Percentiles rank a stretch among this genome's conserved stretches.
These are phyloP conservation scores for Lerema accius DNA, from an alignment of 1,140 invertebrate genomes.

Conservation along the genomic window DNA sequence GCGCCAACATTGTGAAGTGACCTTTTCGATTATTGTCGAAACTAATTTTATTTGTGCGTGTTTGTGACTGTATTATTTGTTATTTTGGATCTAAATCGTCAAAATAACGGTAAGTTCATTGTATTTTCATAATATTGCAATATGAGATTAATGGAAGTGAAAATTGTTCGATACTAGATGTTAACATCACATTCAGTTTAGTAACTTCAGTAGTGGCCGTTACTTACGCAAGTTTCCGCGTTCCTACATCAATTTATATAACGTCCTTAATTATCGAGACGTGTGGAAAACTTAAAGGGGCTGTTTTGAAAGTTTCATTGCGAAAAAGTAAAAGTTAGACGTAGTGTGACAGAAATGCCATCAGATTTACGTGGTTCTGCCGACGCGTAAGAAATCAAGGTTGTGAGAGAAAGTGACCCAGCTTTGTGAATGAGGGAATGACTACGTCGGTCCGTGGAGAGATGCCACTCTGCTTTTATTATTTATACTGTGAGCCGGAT, in stretches of 20 bases:
- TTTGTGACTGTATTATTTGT: slow-evolving; percentile 51
- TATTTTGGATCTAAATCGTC: slow-evolving; percentile 36
- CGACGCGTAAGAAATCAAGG: slow-evolving; percentile 74
- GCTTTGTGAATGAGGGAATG: slow-evolving; percentile 50
- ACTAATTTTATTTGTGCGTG: slow-evolving; percentile 51
- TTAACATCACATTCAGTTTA: not conserved
- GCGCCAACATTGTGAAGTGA: slow-evolving; percentile 64
- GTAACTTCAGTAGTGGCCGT: slow-evolving; percentile 22
- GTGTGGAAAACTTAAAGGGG: slow-evolving; percentile 32
- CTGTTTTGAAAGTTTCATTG: slow-evolving; percentile 56
- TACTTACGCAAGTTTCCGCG: slow-evolving; percentile 53
- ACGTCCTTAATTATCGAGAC: slow-evolving; percentile 39
- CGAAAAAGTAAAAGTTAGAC: slow-evolving; percentile 74
- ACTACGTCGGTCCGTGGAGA: slow-evolving; percentile 35
- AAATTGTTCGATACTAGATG: slow-evolving; percentile 8
- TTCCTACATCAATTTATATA: slow-evolving; percentile 54
- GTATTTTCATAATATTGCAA: not conserved
- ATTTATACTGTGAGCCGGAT: slow-evolving; percentile 42
- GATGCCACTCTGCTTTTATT: slow-evolving; percentile 37
- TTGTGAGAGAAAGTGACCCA: slow-evolving; percentile 75
- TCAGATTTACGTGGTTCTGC: slow-evolving; percentile 53
- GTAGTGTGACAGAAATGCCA: slow-evolving; percentile 62
- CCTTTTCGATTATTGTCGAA: slow-evolving; percentile 32
- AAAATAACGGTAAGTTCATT: slow-evolving; percentile 43
- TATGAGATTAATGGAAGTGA: slow-evolving; percentile 4